These are phyloP conservation scores for Caenorhabditis briggsae DNA, from an alignment of 1,140 invertebrate genomes.

Conservation along the genomic window DNA sequence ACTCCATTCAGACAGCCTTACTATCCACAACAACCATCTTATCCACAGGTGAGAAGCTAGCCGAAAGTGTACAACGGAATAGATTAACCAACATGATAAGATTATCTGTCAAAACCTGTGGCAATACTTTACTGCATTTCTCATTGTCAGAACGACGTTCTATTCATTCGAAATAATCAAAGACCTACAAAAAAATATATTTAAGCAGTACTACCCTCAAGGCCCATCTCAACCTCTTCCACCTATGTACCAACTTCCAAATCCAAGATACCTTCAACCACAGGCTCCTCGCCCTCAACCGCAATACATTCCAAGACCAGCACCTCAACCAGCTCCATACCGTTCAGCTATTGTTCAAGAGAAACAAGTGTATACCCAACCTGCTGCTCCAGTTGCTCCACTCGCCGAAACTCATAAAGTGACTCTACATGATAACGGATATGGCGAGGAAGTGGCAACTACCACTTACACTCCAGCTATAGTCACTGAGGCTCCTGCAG, in stretches of 20 bases:
- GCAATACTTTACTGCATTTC: not conserved
- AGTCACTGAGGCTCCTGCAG: not conserved
- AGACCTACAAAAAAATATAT: not conserved
- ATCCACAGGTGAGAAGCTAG: not conserved
- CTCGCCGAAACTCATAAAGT: not conserved
- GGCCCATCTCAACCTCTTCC: conserved; percentile 25
- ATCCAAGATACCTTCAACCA: conserved; percentile 42
- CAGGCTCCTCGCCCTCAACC: conserved; percentile 2
- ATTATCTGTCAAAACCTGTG: not conserved
- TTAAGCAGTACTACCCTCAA: conserved; percentile 21
- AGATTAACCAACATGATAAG: not conserved
- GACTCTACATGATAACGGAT: conserved; percentile 44
- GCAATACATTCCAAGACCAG: not conserved
- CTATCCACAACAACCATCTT: not conserved
- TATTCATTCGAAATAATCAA: too few species aligned
- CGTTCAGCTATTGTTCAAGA: conserved; percentile 15
- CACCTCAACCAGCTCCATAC: conserved; percentile 22
- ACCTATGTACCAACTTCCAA: conserved; percentile 42
- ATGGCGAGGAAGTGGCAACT: conserved; percentile 21
- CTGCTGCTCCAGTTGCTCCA: conserved; percentile 19
- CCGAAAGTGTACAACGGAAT: not conserved
- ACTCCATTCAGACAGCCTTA: conserved; percentile 41
- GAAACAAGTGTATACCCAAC: conserved; percentile 16
- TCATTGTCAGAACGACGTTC: too few species aligned
- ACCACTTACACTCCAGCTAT: not conserved